Conservation (phyloP, 2,113 vertebrate species). For the Stomatorhinus ivindoensis region DNA sequence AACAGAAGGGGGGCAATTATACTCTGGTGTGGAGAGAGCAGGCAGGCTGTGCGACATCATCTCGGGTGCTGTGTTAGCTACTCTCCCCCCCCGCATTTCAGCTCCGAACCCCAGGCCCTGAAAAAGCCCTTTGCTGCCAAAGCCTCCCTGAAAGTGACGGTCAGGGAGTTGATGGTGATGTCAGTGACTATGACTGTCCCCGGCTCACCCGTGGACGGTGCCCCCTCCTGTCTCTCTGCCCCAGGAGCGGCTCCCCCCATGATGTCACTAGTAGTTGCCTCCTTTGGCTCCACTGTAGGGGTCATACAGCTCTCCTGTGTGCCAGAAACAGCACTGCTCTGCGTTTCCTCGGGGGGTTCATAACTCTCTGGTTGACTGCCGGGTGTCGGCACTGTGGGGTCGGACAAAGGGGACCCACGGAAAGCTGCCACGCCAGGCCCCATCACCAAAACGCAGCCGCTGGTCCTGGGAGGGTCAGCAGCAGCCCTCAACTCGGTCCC, state of each 20-base stretch:
- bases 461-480: neutral
- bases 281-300: conserved; percentile 35
- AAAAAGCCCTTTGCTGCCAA: conserved; percentile 88
- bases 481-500: neutral
- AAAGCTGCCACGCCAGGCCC: neutral
- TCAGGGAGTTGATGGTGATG: conserved; percentile 92
- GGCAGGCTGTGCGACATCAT: neutral
- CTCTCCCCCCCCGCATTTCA: neutral
- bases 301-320: neutral
- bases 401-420: neutral
- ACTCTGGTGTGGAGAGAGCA: neutral
- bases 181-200: conserved; percentile 91
- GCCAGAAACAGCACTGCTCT: neutral
- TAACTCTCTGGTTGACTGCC: neutral
- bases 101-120: conserved; percentile 58
- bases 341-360: neutral
- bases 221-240: conserved; percentile 33
- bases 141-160: conserved; percentile 93
- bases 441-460: neutral
- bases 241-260: conserved; percentile 35
- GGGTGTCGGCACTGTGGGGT: neutral
- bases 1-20: neutral
- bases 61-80: neutral
- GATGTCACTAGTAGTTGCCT: conserved; percentile 5
- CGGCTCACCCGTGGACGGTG: conserved; percentile 44